A percentile compares a stretch with the other conserved stretches of the same genome.
phyloP scores from a whole-genome alignment of 2,113 vertebrate genomes.

The Antidorcas marsupialis region DNA sequence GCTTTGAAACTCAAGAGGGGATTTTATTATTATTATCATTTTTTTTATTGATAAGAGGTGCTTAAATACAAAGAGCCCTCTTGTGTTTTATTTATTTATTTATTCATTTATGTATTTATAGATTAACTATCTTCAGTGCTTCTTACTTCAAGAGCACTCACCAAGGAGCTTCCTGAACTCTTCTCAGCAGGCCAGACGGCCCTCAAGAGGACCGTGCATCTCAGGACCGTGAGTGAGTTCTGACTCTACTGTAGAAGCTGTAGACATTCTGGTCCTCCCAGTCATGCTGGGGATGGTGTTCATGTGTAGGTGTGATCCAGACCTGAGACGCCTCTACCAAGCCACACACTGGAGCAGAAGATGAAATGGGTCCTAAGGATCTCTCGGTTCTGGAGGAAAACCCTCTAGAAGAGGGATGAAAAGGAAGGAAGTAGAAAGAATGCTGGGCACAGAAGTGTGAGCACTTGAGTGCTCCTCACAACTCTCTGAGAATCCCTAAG shows the following conservation, averaged over 20 bases:
- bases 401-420: not conserved
- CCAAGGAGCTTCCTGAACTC: constrained; percentile 18
- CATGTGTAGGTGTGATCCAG: not conserved
- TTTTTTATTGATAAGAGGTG: constrained; percentile 36
- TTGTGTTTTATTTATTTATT: not conserved
- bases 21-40: not conserved
- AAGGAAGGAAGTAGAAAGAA: not conserved
- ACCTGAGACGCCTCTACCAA: not conserved
- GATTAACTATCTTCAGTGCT: constrained; percentile 23
- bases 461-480: not conserved
- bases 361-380: not conserved
- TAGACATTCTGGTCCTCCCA: not conserved
- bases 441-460: not conserved
- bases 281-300: not conserved
- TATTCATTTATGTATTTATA: constrained; percentile 51
- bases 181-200: not conserved
- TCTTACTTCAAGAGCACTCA: constrained; percentile 32
- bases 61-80: constrained; percentile 44
- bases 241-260: not conserved
- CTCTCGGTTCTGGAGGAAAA: not conserved
- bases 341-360: not conserved
- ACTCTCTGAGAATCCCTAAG: not conserved
- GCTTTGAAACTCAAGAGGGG: constrained; percentile 30
- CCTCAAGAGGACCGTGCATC: not conserved
- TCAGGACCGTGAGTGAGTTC: constrained; percentile 36